A percentile compares a stretch with the other conserved stretches of the same genome.
Evolutionary conservation across 2,797 vertebrate species (phyloP).

Genomic region (Kryptolebias ocellatus): DNA sequence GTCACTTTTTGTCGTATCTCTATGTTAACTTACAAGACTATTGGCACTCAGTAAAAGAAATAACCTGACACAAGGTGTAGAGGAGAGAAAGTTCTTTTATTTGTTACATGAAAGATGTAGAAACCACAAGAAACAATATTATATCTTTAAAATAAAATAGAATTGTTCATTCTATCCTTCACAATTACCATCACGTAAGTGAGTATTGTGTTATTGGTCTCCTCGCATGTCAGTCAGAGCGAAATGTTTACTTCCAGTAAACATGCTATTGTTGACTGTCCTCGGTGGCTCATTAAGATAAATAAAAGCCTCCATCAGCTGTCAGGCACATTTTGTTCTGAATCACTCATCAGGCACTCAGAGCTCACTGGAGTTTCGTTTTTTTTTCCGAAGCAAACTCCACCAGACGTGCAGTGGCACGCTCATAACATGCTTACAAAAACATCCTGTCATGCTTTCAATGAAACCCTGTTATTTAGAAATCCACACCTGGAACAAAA

Average conservation of each 20-base stretch:
- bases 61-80: no score
- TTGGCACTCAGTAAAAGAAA: no score
- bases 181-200: not conserved
- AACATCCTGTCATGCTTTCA: constrained; percentile 33
- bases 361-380: constrained; percentile 55
- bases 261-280: constrained; percentile 33
- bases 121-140: no score
- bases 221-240: constrained; percentile 10
- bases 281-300: constrained; percentile 27
- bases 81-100: no score
- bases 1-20: no score
- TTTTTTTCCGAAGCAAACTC: constrained; percentile 31
- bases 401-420: constrained; percentile 40
- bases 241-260: constrained; percentile 34
- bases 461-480: constrained; percentile 45
- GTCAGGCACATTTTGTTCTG: constrained; percentile 36
- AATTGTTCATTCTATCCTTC: no score
- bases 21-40: no score
- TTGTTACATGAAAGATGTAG: no score
- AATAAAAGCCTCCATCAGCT: constrained; percentile 33
- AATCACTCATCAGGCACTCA: constrained; percentile 41
- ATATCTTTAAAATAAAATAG: no score
- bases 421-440: constrained; percentile 30
- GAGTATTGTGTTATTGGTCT: not conserved
- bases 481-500: constrained; percentile 27